These are phyloP conservation scores for Yoshiicerus persimilis DNA, from an alignment of 1,140 invertebrate genomes.

Conservation along the genomic window DNA sequence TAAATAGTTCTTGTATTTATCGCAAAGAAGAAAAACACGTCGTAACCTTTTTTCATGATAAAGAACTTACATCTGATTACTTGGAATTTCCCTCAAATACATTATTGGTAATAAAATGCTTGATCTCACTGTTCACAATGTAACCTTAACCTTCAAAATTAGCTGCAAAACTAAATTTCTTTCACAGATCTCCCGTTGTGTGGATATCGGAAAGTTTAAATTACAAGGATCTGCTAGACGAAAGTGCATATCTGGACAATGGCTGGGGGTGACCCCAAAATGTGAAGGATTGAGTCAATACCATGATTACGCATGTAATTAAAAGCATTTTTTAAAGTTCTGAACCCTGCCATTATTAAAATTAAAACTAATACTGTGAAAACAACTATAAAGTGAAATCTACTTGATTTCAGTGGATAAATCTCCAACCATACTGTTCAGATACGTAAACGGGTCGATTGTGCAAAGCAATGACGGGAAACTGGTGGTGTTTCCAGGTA, in stretches of 20 bases:
- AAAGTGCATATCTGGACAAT: constrained; percentile 71
- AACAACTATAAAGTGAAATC: background rate
- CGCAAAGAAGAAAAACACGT: constrained; percentile 75
- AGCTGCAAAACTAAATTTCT: background rate
- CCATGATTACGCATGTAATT: constrained; percentile 75
- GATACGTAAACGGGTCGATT: constrained; percentile 76
- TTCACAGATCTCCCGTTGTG: constrained; percentile 62
- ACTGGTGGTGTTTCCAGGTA: constrained; percentile 79
- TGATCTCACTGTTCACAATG: no score
- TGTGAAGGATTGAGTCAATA: constrained; percentile 81
- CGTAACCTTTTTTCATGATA: constrained; percentile 75
- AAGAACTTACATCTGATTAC: constrained; percentile 70
- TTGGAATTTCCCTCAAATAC: constrained; percentile 75
- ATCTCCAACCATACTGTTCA: constrained; percentile 78
- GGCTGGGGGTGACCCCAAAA: constrained; percentile 73
- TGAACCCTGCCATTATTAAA: background rate
- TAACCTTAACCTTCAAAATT: no score
- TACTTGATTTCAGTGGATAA: constrained; percentile 68
- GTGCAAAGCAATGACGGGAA: constrained; percentile 83
- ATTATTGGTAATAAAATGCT: constrained; percentile 62
- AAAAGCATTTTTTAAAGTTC: background rate
- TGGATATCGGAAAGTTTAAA: constrained; percentile 74
- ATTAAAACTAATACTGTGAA: background rate
- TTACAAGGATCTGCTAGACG: constrained; percentile 63
- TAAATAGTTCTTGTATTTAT: constrained; percentile 73